Evolutionary conservation across 2,113 vertebrate genomes (phyloP).

Genomic region (Clarias gariepinus): DNA sequence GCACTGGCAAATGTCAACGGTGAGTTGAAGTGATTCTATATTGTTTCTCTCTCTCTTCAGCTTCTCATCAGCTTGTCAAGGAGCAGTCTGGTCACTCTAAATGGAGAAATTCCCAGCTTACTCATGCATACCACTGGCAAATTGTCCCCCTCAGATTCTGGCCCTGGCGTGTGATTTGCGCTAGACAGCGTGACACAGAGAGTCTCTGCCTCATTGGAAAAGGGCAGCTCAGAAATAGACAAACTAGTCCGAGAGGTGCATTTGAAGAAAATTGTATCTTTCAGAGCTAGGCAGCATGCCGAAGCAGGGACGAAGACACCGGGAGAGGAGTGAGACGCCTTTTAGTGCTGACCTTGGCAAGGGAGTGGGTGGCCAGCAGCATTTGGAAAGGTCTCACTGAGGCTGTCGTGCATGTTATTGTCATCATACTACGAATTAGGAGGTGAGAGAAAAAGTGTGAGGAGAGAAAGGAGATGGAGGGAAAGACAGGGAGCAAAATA

Average conservation of each 20-base stretch:
- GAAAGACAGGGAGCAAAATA: conserved; percentile 40
- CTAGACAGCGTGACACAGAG: conserved; percentile 65
- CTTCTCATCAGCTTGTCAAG: conserved; percentile 51
- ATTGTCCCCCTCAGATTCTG: conserved; percentile 71
- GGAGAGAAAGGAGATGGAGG: neutral
- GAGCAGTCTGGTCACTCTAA: conserved; percentile 70
- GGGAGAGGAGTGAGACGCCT: conserved; percentile 58
- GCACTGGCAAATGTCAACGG: conserved; percentile 21
- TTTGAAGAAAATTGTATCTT: conserved; percentile 75
- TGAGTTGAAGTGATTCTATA: conserved; percentile 46
- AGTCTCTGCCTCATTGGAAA: conserved; percentile 66
- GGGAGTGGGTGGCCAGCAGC: conserved; percentile 53
- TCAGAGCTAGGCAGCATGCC: conserved; percentile 55
- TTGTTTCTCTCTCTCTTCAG: conserved; percentile 37
- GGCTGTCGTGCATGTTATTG: conserved; percentile 58
- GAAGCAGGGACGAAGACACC: conserved; percentile 55
- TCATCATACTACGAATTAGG: conserved; percentile 61
- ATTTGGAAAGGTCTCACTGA: conserved; percentile 58
- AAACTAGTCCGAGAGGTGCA: conserved; percentile 64
- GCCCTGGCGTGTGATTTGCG: conserved; percentile 67
- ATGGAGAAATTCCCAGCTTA: conserved; percentile 74
- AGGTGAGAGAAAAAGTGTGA: conserved; percentile 22
- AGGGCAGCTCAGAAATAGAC: conserved; percentile 65
- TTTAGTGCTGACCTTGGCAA: conserved; percentile 67
- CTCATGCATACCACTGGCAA: conserved; percentile 76